Conservation (phyloP, 2,113 vertebrate species). For the Callopanchax toddi region DNA sequence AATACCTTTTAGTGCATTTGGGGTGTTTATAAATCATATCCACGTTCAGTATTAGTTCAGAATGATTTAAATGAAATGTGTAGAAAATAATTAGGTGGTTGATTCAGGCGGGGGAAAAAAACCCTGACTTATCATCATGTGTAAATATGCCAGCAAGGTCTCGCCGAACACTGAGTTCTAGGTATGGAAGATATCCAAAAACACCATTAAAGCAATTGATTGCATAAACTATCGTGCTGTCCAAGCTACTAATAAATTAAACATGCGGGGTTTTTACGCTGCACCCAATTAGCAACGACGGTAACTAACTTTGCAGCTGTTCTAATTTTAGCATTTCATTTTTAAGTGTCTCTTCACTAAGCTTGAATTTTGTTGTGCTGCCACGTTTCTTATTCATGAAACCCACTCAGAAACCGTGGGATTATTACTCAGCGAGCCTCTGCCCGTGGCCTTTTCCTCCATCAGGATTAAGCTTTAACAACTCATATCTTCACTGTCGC, state of each 20-base stretch:
- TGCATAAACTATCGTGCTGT: conserved; percentile 1
- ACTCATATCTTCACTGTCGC: conserved; percentile 21
- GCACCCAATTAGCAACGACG: not conserved
- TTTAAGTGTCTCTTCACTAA: conserved; percentile 2
- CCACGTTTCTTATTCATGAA: conserved; percentile 33
- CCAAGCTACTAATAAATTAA: conserved; percentile 8
- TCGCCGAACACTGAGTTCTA: conserved; percentile 32
- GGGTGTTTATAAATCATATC: not conserved
- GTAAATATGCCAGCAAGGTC: conserved; percentile 38
- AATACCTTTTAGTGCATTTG: not conserved
- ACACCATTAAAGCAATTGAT: conserved; percentile 40
- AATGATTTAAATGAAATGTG: conserved; percentile 8
- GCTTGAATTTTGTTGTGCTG: conserved; percentile 17
- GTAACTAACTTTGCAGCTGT: not conserved
- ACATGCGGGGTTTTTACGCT: not conserved
- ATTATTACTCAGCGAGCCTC: conserved; percentile 42
- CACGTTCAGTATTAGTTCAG: not conserved
- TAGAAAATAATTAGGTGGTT: conserved; percentile 28
- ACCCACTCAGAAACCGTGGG: conserved; percentile 11
- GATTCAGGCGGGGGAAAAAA: conserved; percentile 22
- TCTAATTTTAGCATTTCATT: conserved; percentile 17
- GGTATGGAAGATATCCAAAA: conserved; percentile 34
- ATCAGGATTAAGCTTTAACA: conserved; percentile 44
- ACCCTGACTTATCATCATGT: conserved; percentile 27
- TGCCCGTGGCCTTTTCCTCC: conserved; percentile 28